Percentiles rank a stretch among this genome's conserved stretches.
Conservation (phyloP, 2,113 vertebrate species). For the Tyto alba region DNA sequence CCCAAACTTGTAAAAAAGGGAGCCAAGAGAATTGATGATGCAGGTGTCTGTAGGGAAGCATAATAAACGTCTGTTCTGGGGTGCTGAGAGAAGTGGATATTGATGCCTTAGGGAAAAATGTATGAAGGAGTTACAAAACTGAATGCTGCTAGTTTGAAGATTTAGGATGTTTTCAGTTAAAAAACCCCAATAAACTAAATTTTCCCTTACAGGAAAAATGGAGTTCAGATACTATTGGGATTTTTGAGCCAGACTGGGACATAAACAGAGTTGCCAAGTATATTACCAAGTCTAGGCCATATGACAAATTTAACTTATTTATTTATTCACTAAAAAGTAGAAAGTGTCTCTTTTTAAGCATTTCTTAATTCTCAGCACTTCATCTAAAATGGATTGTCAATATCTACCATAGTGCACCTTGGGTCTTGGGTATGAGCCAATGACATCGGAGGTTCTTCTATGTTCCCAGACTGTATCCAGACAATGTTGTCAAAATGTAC, state of each 20-base stretch:
- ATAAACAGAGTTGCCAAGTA: background rate
- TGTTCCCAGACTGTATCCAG: background rate
- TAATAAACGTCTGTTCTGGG: background rate
- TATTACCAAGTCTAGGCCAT: background rate
- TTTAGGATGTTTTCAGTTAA: background rate
- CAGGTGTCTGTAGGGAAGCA: background rate
- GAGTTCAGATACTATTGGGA: background rate
- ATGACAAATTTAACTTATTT: background rate
- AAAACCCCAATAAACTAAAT: rapidly evolving
- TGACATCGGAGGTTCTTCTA: rapidly evolving
- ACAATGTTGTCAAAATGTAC: background rate
- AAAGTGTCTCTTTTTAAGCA: background rate
- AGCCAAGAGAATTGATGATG: background rate
- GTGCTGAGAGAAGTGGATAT: background rate
- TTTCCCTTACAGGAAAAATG: background rate
- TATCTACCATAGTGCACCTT: background rate
- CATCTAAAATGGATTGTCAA: background rate
- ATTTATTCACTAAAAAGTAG: background rate
- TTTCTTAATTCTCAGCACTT: background rate
- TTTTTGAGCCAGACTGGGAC: background rate
- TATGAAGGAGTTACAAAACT: background rate
- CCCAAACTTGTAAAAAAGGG: background rate
- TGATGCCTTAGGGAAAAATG: background rate
- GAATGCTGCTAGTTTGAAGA: background rate
- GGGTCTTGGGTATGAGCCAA: background rate